phyloP scores from a whole-genome alignment of 64 coral and sea anemone genomes.

The Montipora foliosa region DNA sequence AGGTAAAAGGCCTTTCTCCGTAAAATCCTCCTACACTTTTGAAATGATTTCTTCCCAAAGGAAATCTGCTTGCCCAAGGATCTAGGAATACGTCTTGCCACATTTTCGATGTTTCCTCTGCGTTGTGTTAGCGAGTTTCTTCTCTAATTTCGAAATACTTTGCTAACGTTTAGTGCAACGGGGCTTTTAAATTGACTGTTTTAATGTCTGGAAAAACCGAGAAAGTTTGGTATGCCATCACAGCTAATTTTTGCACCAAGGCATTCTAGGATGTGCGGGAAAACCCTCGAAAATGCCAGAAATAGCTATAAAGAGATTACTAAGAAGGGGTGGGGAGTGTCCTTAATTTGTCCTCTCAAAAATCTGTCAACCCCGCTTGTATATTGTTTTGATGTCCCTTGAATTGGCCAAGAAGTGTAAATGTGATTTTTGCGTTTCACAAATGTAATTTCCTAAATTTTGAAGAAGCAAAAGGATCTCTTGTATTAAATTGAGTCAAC shows the following conservation, averaged over 20 bases:
- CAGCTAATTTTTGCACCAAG: neutral
- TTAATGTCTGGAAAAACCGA: neutral
- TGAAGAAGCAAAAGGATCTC: neutral
- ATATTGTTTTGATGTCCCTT: neutral
- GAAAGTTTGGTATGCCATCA: neutral
- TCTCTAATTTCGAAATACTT: neutral
- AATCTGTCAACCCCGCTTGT: neutral
- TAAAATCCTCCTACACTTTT: constrained; percentile 3
- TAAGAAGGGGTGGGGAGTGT: neutral
- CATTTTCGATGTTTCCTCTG: neutral
- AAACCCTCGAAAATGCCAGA: constrained; percentile 15
- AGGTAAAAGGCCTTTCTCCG: constrained; percentile 2
- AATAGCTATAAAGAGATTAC: neutral
- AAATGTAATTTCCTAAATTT: neutral
- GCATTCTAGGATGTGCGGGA: neutral
- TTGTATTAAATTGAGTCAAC: too few relatives aligned
- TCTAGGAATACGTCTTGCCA: neutral
- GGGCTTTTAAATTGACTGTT: neutral
- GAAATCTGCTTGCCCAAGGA: neutral
- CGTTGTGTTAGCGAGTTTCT: neutral
- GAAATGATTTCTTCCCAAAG: neutral
- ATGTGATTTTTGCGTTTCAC: neutral
- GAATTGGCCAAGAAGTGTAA: neutral
- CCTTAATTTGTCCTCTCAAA: neutral
- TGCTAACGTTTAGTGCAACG: neutral